Evolutionary conservation across 1,140 invertebrate genomes (phyloP).

Genomic region (Habropoda laboriosa): DNA sequence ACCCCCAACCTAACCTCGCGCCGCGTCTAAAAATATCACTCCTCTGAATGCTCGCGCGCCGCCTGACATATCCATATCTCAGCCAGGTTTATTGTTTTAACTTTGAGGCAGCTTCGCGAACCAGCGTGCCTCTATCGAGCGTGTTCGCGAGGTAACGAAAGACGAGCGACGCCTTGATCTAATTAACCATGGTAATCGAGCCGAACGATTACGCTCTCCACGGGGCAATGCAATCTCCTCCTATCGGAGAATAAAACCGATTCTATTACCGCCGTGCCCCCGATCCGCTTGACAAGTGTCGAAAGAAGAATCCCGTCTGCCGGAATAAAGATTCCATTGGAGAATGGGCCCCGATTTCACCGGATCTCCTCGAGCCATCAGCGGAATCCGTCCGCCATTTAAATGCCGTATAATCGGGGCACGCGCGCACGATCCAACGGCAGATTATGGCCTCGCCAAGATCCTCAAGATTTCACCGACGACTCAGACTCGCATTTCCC

Average conservation of each 20-base stretch:
- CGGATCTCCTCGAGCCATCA: no score
- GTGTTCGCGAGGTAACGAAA: slow-evolving; percentile 45
- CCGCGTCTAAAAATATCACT: slow-evolving; percentile 40
- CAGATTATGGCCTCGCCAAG: slow-evolving; percentile 24
- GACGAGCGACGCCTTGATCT: neutral
- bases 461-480: slow-evolving; percentile 38
- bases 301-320: neutral
- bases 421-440: slow-evolving; percentile 13
- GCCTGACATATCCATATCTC: slow-evolving; percentile 61
- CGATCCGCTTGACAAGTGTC: slow-evolving; percentile 10
- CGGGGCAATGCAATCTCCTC: neutral
- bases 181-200: neutral
- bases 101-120: slow-evolving; percentile 65
- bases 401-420: slow-evolving; percentile 9
- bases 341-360: neutral
- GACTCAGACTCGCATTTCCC: slow-evolving; percentile 24
- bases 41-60: neutral
- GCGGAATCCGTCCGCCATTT: neutral
- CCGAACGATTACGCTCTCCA: neutral
- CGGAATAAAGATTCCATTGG: neutral
- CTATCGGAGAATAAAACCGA: neutral
- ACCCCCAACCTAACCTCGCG: neutral
- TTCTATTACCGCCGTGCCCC: neutral
- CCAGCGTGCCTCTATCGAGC: slow-evolving; percentile 67
- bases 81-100: slow-evolving; percentile 75